phyloP scores from a whole-genome alignment of 2,113 vertebrate species.

The rabbit (Oryctolagus cuniculus) region mOryCun1.1 NC_091445.1:1628001-1628500 shows the following conservation, averaged over 20 bases:
- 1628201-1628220: neutral
- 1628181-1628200: neutral
- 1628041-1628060: neutral
- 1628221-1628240: neutral
- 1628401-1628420: slow-evolving; percentile 35
- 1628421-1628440: slow-evolving; percentile 11
- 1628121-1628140: slow-evolving; percentile 15
- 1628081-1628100: neutral
- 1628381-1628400: slow-evolving; percentile 55
- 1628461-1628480: neutral
- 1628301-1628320: slow-evolving; percentile 94
- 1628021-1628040: neutral
- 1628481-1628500: neutral
- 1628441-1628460: neutral
- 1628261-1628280: neutral
- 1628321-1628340: slow-evolving; percentile 95
- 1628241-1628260: neutral
- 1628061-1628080: neutral
- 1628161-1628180: neutral
- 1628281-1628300: slow-evolving; percentile 92
- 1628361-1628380: slow-evolving; percentile 49
- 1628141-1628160: slow-evolving; percentile 11
- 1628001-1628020: neutral
- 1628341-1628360: slow-evolving; percentile 92
- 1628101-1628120: neutral